phyloP scores from a whole-genome alignment of 2,888 invertebrate species.

The Machimus rusticus region DNA sequence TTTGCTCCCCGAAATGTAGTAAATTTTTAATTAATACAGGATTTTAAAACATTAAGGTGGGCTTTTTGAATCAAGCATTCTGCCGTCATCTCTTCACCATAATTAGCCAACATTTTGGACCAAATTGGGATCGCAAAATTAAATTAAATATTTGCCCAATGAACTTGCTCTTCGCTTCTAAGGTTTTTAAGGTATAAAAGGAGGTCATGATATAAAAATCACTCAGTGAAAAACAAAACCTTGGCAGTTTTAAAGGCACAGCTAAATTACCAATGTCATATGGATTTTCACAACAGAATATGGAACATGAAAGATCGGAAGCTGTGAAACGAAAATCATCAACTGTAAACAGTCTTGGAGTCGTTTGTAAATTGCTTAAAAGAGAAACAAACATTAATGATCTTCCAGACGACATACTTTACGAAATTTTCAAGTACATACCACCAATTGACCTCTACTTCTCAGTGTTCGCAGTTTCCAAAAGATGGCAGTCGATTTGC shows the following conservation, averaged over 20 bases:
- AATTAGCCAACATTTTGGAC: not conserved
- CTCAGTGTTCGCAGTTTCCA: slow-evolving; percentile 22
- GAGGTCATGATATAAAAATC: slow-evolving; percentile 37
- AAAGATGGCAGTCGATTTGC: slow-evolving; percentile 36
- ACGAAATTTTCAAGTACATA: slow-evolving; percentile 43
- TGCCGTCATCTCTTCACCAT: not conserved
- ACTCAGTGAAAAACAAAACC: slow-evolving; percentile 23
- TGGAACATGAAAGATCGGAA: slow-evolving; percentile 40
- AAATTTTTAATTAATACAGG: not conserved
- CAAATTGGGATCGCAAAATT: not conserved
- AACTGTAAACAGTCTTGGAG: not conserved
- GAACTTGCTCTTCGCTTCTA: not conserved
- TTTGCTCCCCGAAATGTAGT: not conserved
- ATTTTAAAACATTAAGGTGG: not conserved
- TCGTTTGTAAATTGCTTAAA: slow-evolving; percentile 7
- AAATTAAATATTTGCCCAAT: not conserved
- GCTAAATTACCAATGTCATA: slow-evolving; percentile 43
- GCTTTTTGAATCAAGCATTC: not conserved
- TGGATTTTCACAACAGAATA: slow-evolving; percentile 39
- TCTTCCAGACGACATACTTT: slow-evolving; percentile 43
- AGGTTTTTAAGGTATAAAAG: not conserved
- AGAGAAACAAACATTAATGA: slow-evolving; percentile 15
- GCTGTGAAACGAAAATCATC: slow-evolving; percentile 42
- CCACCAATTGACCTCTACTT: slow-evolving; percentile 34
- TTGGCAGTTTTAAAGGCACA: not conserved